A percentile compares a stretch with the other conserved stretches of the same genome.
Evolutionary conservation across 2,113 vertebrate genomes (phyloP).

Genomic region (Camelus bactrianus): DNA sequence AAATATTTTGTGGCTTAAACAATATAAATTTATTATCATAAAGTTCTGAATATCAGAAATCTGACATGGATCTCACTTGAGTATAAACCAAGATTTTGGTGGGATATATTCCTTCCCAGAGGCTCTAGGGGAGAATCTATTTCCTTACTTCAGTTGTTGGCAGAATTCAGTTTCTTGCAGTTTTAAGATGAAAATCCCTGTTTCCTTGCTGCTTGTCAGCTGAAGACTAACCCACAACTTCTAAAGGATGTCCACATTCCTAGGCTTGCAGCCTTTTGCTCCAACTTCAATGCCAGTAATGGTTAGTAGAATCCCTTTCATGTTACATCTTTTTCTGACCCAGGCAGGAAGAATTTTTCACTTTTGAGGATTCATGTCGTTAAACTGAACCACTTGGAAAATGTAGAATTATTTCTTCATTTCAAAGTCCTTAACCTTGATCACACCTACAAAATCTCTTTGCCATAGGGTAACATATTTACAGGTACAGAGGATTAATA

Average conservation of each 20-base stretch:
- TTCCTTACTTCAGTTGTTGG: background rate
- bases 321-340: background rate
- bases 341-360: background rate
- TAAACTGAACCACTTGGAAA: background rate
- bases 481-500: background rate
- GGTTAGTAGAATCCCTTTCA: background rate
- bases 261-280: background rate
- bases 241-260: background rate
- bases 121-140: background rate
- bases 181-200: background rate
- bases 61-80: background rate
- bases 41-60: background rate
- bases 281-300: background rate
- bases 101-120: background rate
- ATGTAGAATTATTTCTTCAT: background rate
- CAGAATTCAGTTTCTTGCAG: background rate
- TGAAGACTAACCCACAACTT: background rate
- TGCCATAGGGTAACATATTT: background rate
- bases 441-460: background rate
- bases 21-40: background rate
- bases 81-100: background rate
- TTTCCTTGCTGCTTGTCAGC: background rate
- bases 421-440: background rate
- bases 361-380: background rate
- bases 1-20: background rate